phyloP scores from a whole-genome alignment of 2,113 vertebrate genomes.

The Periophthalmodon schlosseri region DNA sequence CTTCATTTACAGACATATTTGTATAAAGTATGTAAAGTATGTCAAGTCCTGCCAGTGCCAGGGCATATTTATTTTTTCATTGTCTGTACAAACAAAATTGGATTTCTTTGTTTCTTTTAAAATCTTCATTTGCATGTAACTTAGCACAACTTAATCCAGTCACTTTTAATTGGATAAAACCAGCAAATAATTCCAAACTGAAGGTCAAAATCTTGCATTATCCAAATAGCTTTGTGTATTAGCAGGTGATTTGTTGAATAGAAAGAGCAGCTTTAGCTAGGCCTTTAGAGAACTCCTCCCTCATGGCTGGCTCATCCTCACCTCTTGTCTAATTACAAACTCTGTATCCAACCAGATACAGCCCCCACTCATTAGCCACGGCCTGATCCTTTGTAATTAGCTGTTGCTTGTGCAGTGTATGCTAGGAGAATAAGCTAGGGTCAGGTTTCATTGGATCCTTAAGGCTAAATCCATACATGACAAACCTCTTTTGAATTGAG shows the following conservation, averaged over 20 bases:
- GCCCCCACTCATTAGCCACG: slow-evolving; percentile 43
- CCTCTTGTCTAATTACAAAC: slow-evolving; percentile 58
- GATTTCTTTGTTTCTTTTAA: neutral
- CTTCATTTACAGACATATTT: neutral
- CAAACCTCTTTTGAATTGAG: slow-evolving; percentile 45
- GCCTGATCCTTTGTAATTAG: slow-evolving; percentile 63
- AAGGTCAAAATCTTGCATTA: neutral
- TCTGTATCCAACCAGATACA: slow-evolving; percentile 37
- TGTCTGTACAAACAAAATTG: neutral
- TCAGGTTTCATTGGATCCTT: slow-evolving; percentile 38
- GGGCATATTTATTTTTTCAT: neutral
- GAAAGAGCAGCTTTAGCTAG: slow-evolving; percentile 17
- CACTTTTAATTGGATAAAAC: slow-evolving; percentile 1
- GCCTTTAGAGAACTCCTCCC: slow-evolving; percentile 22
- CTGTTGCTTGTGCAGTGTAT: slow-evolving; percentile 25
- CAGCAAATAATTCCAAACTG: neutral
- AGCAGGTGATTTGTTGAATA: slow-evolving; percentile 33
- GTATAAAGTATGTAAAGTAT: neutral
- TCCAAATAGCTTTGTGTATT: neutral
- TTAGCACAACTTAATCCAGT: slow-evolving; percentile 8
- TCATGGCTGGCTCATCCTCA: slow-evolving; percentile 12
- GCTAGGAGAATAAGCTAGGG: slow-evolving; percentile 11
- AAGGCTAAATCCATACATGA: slow-evolving; percentile 57
- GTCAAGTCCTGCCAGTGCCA: neutral
- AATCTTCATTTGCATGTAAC: neutral